Evolutionary conservation across 2,113 vertebrate genomes (phyloP).

Genomic region (Epinephelus cyanopodus): DNA sequence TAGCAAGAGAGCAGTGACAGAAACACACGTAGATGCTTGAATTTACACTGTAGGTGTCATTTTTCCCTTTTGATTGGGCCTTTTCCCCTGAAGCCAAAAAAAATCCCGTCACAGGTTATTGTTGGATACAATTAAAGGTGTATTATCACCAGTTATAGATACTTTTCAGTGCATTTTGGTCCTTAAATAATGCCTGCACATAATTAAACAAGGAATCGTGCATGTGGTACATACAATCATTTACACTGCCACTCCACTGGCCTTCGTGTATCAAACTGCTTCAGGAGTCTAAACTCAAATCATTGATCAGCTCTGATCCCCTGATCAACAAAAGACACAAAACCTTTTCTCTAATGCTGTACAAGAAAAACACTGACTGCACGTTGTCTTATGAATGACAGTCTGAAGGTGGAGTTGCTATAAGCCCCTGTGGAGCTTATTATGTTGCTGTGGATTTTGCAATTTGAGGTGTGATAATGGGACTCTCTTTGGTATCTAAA

Average conservation of each 20-base stretch:
- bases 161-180: neutral
- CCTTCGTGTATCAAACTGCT: neutral
- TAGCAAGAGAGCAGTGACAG: neutral
- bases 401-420: slow-evolving; percentile 8
- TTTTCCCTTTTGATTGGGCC: neutral
- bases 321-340: neutral
- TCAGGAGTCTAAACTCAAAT: neutral
- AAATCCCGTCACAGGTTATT: neutral
- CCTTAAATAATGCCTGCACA: neutral
- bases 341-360: neutral
- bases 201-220: neutral
- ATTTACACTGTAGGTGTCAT: neutral
- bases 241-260: neutral
- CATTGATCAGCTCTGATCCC: neutral
- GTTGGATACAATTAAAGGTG: neutral
- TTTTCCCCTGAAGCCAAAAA: neutral
- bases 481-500: neutral
- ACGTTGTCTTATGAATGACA: slow-evolving; percentile 6
- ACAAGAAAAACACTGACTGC: neutral
- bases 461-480: neutral
- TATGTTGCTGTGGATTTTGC: slow-evolving; percentile 10
- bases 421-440: slow-evolving; percentile 4
- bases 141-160: neutral
- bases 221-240: neutral
- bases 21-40: slow-evolving; percentile 5